Evolutionary conservation across 2,888 invertebrate genomes (phyloP).

Genomic region (Eudemis profundana): DNA sequence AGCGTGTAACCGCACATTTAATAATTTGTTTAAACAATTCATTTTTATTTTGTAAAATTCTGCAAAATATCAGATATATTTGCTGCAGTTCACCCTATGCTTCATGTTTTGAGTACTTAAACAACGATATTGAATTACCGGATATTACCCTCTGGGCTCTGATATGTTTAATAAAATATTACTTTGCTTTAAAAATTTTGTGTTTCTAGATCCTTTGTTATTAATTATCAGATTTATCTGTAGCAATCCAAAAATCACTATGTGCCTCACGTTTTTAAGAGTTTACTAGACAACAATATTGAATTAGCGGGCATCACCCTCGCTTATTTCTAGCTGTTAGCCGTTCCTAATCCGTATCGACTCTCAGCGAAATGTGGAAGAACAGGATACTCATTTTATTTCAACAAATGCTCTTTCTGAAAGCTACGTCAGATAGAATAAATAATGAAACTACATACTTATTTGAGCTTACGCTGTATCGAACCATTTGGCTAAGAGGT

Average conservation of each 20-base stretch:
- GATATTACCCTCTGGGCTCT: too few species aligned
- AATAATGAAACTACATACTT: constrained; percentile 38
- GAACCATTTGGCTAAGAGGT: constrained; percentile 26
- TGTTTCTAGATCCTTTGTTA: too few species aligned
- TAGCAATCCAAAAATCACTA: neutral
- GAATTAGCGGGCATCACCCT: neutral
- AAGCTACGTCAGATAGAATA: constrained; percentile 32
- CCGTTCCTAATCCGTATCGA: constrained; percentile 10
- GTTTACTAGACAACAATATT: constrained; percentile 3
- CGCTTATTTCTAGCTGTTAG: neutral
- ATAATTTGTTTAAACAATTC: too few species aligned
- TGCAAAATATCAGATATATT: too few species aligned
- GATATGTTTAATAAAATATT: too few species aligned
- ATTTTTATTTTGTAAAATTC: too few species aligned
- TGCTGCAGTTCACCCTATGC: too few species aligned
- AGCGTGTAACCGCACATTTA: too few species aligned
- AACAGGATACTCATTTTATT: constrained; percentile 24
- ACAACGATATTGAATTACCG: too few species aligned
- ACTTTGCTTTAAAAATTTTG: too few species aligned
- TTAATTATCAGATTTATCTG: neutral
- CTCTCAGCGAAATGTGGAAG: constrained; percentile 21
- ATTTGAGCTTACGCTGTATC: constrained; percentile 18
- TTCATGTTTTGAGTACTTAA: too few species aligned
- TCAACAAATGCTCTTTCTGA: constrained; percentile 30
- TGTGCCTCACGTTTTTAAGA: neutral